Evolutionary conservation across 2,797 vertebrate species (phyloP), one percentile per base, ranked within the genome.

Genomic region (Cygnus olor): DNA sequence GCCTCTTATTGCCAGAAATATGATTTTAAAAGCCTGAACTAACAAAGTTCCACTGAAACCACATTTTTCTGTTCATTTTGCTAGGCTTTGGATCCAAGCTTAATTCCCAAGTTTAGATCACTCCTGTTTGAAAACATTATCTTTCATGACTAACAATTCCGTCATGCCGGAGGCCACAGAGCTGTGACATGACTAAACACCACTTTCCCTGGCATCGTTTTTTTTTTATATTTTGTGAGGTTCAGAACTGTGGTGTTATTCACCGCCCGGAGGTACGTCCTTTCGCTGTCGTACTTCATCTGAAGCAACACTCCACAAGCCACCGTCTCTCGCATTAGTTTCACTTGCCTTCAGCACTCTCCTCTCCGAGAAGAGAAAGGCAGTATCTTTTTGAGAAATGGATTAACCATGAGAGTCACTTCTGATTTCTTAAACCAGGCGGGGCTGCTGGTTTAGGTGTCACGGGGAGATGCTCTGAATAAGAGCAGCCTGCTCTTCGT

Each of bases 171-270:
- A 89, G 89, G 42, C 57, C 60, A 21, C 2, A 58, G 82, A 79
- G 76, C 85, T 88, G 79, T 80, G 92, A 88, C 72, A 60, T 40
- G 92, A 85, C 72, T 74, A 15, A 95, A 51, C 28, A 42, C 27
- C 70, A 20, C 58, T 76, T 65, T 85, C 70, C 49, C 66, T 66
- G 69, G 19, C 79, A 83, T 27, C 38, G 49, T 51, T 22, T 54
- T 36, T 45, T 34, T 40, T 72, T 5, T 51, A 1, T 85, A 6
- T 61, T 80, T 60, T 45, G 64, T 18, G 57, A 80, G 66, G 32
- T 44, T 89, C 28, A 4, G 65, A 65, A 34, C 61, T 24, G 42
- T 51, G 78, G 27, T 6, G 6, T 69, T 88, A 56, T 38, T 91
- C 82, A 32, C 45, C 66, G 87, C 84, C 65, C 72, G 47, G 81